Conservation (phyloP, 2,797 vertebrate species). For the Champsocephalus esox region DNA sequence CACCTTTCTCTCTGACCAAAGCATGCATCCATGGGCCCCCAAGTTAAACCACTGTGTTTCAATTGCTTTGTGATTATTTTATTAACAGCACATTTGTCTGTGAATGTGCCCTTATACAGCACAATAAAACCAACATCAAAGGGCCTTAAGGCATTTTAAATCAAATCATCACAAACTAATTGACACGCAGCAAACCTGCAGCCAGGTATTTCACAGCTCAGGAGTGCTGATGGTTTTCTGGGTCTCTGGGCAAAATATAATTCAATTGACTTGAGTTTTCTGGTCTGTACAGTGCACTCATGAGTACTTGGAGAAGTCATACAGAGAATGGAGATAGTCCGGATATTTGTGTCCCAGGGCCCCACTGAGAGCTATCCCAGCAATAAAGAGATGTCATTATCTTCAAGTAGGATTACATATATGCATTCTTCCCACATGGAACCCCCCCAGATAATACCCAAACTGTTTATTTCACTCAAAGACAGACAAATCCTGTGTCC, state of each 20-base stretch:
- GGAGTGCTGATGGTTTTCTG: background rate
- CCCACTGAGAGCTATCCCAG: background rate
- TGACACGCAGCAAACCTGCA: background rate
- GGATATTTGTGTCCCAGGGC: background rate
- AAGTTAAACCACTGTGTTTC: constrained; percentile 5
- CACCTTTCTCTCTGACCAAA: background rate
- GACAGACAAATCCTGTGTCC: background rate
- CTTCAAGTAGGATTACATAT: background rate
- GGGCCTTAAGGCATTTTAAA: constrained; percentile 20
- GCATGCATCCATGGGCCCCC: background rate
- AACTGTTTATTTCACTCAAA: background rate
- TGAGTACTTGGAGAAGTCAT: background rate
- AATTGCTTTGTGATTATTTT: constrained; percentile 7
- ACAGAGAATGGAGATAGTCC: background rate
- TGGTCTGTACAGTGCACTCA: constrained; percentile 15
- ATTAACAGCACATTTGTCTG: constrained; percentile 15
- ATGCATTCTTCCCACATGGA: background rate
- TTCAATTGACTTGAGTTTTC: background rate
- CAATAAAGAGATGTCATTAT: constrained; percentile 14
- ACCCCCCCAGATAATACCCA: background rate
- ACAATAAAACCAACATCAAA: background rate
- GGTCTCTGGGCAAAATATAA: constrained; percentile 8
- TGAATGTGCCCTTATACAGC: background rate
- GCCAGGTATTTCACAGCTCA: background rate
- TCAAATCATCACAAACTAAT: constrained; percentile 24